Evolutionary conservation across 2,113 vertebrate genomes (phyloP).

Genomic region (Nothoprocta perdicaria): DNA sequence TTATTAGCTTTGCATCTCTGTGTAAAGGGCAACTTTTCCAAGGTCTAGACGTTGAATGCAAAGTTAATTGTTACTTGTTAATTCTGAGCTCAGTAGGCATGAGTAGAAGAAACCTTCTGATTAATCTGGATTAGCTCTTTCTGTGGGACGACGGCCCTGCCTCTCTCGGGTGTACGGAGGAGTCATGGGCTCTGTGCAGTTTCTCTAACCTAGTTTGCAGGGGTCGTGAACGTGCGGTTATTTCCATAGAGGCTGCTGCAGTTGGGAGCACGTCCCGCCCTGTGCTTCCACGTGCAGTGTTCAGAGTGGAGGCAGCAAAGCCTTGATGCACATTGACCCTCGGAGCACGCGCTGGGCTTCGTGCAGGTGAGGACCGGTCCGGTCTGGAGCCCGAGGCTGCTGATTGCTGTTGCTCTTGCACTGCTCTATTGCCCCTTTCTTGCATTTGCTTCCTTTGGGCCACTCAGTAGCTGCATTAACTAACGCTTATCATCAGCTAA

Average conservation of each 20-base stretch:
- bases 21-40: conserved; percentile 38
- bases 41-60: conserved; percentile 9
- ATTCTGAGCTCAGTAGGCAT: background rate
- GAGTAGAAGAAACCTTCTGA: background rate
- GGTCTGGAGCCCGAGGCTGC: background rate
- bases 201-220: background rate
- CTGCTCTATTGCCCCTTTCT: background rate
- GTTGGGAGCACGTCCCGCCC: background rate
- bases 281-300: background rate
- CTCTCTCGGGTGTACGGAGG: background rate
- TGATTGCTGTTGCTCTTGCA: background rate
- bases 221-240: background rate
- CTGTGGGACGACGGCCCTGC: background rate
- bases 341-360: rapidly evolving
- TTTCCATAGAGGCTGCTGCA: background rate
- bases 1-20: conserved; percentile 50
- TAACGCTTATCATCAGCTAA: background rate
- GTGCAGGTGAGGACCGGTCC: background rate
- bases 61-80: conserved; percentile 23
- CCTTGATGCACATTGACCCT: background rate
- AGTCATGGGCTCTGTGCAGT: background rate
- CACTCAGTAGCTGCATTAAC: background rate
- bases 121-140: background rate
- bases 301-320: background rate
- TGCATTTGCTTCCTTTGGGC: background rate